Base-by-base conservation (phyloP, 2,113 vertebrate genomes). In the Sinocyclocheilus rhinocerous region DNA sequence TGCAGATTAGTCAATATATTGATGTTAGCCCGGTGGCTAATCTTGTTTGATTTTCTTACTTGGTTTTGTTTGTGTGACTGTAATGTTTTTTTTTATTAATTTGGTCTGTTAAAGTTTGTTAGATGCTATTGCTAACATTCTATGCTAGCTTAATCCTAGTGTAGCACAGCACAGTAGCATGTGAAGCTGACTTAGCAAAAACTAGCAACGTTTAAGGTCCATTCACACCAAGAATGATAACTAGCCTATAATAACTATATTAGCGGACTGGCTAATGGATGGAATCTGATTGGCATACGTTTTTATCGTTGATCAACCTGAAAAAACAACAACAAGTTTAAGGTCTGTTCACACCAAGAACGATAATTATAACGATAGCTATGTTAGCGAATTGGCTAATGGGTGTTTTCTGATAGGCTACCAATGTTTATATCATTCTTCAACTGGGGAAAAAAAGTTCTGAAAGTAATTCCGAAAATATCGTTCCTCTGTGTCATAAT, bases 31-130 rank as follows among this genome's bases (percentile, higher is more conserved):
- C 12, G n/a, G n/a, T 81, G 39, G 48, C 22, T 57, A 73, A 57
- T 83, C 81, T 73, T 42, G 20, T 73, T 73, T 57, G 48, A 24
- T 26, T 69, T 67, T 20, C 15, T n/a, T 29, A 10, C 45, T 69
- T 45, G 9, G 8, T 18, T 15, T 29, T 72, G 24, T 13, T 52
- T 59, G 36, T 65, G 67, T n/a, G 67, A 18, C 50, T 9, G 29
- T 29, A n/a, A 29, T 39, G 81, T 33, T 59, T 83, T 72, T 67
- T 57, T 26, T 52, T 33, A 55, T 18, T 50, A 83, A 73, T 18
- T 55, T 36, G 26, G 13, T 39, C 26, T 83, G 79, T 7, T 24
- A 18, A 50, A 12, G 11, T 70, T 50, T 36, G 45, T 48, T 50
- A 52, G 80, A 36, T 52, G 45, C 48, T 52, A 36, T 52, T 52